phyloP scores from a whole-genome alignment of 2,797 vertebrate genomes.

The Propithecus perrieri region DNA sequence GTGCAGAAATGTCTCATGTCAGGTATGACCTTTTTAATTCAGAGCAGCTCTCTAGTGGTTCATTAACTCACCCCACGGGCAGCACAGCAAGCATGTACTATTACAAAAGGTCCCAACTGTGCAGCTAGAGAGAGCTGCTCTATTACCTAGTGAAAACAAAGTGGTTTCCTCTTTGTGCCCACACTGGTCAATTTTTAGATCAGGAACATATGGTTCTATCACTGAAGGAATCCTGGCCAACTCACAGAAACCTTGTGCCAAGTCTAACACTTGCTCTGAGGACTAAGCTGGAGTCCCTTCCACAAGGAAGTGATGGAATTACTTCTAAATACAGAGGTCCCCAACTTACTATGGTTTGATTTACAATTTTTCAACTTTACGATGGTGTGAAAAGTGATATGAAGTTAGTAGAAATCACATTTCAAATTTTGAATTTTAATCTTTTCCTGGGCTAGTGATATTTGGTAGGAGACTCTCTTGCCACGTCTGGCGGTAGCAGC shows the following conservation, averaged over 20 bases:
- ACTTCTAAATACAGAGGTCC: constrained; percentile 45
- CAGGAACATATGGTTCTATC: constrained; percentile 69
- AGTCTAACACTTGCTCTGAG: constrained; percentile 56
- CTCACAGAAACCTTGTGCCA: constrained; percentile 33
- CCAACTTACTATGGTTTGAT: not conserved
- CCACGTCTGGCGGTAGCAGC: not conserved
- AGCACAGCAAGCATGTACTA: constrained; percentile 72
- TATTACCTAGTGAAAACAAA: constrained; percentile 71
- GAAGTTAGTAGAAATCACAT: not conserved
- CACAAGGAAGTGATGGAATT: constrained; percentile 42
- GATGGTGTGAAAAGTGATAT: not conserved
- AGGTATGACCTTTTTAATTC: constrained; percentile 76
- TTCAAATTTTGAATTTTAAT: not conserved
- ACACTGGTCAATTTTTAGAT: constrained; percentile 72
- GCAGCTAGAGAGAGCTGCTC: constrained; percentile 56
- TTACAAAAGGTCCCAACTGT: constrained; percentile 70
- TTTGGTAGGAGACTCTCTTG: not conserved
- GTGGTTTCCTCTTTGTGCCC: constrained; percentile 59
- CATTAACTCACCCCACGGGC: constrained; percentile 69
- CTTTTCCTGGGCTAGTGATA: not conserved
- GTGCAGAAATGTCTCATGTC: constrained; percentile 68
- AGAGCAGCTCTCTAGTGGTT: constrained; percentile 69
- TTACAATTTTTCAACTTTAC: not conserved
- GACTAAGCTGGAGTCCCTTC: constrained; percentile 35
- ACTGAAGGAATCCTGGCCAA: constrained; percentile 60